Evolutionary conservation across 2,888 invertebrate species (phyloP), one percentile per base, ranked within the genome.

Genomic region (Morpho achilles): DNA sequence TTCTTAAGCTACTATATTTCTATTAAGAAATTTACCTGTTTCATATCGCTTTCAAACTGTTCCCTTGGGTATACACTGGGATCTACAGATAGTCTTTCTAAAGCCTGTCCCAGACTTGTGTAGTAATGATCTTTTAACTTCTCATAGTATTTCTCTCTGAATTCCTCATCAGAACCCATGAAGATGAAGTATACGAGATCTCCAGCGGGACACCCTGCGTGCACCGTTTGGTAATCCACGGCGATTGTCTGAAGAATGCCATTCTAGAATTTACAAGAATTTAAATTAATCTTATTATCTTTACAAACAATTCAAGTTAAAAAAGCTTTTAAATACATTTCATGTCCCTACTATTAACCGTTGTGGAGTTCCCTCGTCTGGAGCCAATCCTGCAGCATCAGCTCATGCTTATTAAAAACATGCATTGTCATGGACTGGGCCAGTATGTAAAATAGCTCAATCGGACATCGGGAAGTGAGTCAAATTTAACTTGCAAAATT

Each of bases 101-200:
- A 62, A 7, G 79, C 74, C 0, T 63, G 61, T 51, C 64, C 52
- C 48, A 84, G 71, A 56, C 75, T 68, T 2, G 59, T 52, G 49
- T 75, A 71, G 62, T 78, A 78, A 46, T 71, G 67, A 8, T 75
- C 69, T 1, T 75, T 9, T 1, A 77, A 66, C 4, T 61, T 49
- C 5, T 68, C 55, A 56, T 66, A 74, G 58, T 75, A 61, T 32
- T 70, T 49, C 6, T 64, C 68, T 1, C 86, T 70, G 73, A 86
- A 84, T 61, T 73, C 61, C 46, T 74, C 74, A 64, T 84, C 84
- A 0, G 84, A 74, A 40, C 84, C 78, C 2, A 76, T 66, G 67
- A 80, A 76, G 54, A 85, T 75, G 63, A 85, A 79, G 70, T 84
- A 84, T n/a, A 84, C 56, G 8, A 87, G 73, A 65, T 86, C 86